phyloP scores from a whole-genome alignment of 2,113 vertebrate species.

The Rhinichthys klamathensis region DNA sequence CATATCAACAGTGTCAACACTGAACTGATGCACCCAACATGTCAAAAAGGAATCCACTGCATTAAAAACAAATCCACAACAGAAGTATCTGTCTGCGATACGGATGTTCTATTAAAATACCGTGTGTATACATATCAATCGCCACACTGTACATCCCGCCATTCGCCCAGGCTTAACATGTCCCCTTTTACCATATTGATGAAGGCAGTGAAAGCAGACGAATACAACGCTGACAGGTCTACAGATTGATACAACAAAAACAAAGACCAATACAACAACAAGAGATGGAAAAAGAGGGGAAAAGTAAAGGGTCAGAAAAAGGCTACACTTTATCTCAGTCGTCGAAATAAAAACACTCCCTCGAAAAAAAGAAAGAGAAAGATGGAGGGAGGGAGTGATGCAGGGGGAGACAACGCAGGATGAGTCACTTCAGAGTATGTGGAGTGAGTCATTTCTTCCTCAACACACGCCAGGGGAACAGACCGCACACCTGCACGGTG shows the following conservation, averaged over 20 bases:
- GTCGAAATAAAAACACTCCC: conserved; percentile 54
- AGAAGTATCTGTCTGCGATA: not conserved
- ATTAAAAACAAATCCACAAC: not conserved
- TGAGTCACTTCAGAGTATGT: conserved; percentile 71
- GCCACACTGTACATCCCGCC: not conserved
- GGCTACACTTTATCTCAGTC: conserved; percentile 51
- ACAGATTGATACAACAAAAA: conserved; percentile 21
- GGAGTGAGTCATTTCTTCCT: conserved; percentile 78
- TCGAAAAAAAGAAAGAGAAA: not conserved
- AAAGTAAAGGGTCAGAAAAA: conserved; percentile 37
- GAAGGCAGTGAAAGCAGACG: conserved; percentile 43
- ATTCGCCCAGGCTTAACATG: not conserved
- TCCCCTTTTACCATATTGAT: conserved; percentile 5
- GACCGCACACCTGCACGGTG: conserved; percentile 73
- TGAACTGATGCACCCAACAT: not conserved
- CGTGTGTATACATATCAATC: not conserved
- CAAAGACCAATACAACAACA: not conserved
- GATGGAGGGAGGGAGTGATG: conserved; percentile 56
- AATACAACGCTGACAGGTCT: conserved; percentile 35
- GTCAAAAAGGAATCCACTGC: not conserved
- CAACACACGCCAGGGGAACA: conserved; percentile 66
- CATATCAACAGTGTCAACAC: not conserved
- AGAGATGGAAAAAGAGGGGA: conserved; percentile 44
- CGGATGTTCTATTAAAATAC: not conserved
- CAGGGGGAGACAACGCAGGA: conserved; percentile 58